Percentiles rank a stretch among this genome's conserved stretches.
phyloP scores from a whole-genome alignment of 2,888 invertebrate genomes.

The Leptopilina drosophilae region DNA sequence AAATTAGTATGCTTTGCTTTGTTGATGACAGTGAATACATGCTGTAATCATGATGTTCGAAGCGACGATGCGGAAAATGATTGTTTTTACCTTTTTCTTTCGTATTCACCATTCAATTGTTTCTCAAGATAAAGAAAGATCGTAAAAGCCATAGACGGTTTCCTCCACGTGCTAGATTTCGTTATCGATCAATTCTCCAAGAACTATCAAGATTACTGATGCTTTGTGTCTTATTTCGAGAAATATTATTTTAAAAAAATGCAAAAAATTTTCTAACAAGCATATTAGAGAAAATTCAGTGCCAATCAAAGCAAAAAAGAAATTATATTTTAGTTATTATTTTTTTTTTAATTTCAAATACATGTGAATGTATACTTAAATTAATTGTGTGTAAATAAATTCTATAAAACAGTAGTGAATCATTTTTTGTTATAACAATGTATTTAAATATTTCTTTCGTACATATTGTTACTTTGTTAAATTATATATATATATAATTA shows the following conservation, averaged over 20 bases:
- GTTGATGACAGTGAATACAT: conserved; percentile 33
- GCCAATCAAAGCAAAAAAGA: conserved; percentile 9
- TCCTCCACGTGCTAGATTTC: conserved; percentile 37
- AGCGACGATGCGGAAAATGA: conserved; percentile 37
- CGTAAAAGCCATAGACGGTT: conserved; percentile 22
- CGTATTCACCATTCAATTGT: conserved; percentile 28
- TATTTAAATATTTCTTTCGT: background rate
- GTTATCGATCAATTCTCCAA: conserved; percentile 34
- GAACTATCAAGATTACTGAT: conserved; percentile 40
- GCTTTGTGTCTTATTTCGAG: conserved; percentile 24
- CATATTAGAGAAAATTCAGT: background rate
- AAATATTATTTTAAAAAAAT: background rate
- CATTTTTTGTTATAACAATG: background rate
- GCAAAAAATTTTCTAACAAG: conserved; percentile 2
- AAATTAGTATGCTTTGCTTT: background rate
- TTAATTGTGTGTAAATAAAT: no score
- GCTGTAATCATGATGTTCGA: conserved; percentile 39
- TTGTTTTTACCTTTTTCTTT: conserved; percentile 38
- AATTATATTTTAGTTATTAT: no score
- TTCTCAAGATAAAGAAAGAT: conserved; percentile 37
- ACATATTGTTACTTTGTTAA: background rate
- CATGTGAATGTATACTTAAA: no score
- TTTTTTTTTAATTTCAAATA: no score
- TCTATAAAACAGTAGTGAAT: background rate
- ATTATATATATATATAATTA: background rate